A percentile compares a stretch with the other conserved stretches of the same genome.
These are phyloP conservation scores for Drosophila watanabei DNA, from an alignment of 1,140 invertebrate genomes.

Conservation along the genomic window DNA sequence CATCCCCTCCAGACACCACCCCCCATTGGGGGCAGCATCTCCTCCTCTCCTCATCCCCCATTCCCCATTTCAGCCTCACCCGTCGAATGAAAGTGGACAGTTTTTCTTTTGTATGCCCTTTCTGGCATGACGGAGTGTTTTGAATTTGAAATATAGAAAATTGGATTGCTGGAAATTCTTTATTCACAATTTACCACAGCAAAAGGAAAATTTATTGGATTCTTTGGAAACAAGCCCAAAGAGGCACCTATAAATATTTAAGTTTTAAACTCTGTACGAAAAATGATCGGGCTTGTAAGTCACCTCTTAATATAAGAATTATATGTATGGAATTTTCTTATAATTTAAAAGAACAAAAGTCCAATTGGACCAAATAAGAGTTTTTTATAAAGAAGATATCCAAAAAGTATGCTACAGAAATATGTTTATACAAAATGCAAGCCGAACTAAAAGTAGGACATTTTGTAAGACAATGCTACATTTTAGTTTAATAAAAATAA, in stretches of 20 bases:
- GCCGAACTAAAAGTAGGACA: background rate
- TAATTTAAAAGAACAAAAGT: background rate
- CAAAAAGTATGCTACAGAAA: background rate
- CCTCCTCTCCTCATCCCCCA: no score
- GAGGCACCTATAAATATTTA: constrained; percentile 4
- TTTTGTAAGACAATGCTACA: background rate
- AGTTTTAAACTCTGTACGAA: background rate
- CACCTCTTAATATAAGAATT: background rate
- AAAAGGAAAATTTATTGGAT: constrained; percentile 4
- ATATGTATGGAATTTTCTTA: no score
- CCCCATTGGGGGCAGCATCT: background rate
- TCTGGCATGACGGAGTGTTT: constrained; percentile 5
- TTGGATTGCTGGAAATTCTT: constrained; percentile 6
- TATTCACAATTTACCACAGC: constrained; percentile 18
- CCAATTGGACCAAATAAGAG: background rate
- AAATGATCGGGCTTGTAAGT: background rate
- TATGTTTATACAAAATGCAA: background rate
- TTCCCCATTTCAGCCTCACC: background rate
- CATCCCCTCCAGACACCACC: background rate
- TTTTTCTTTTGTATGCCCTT: constrained; percentile 59
- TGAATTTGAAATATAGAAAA: constrained; percentile 11
- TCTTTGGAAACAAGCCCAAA: background rate
- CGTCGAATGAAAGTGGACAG: constrained; percentile 62
- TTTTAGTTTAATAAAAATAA: background rate
- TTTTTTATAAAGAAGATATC: background rate